phyloP scores from a whole-genome alignment of 1,140 invertebrate genomes.

The Drosophila sproati region DNA sequence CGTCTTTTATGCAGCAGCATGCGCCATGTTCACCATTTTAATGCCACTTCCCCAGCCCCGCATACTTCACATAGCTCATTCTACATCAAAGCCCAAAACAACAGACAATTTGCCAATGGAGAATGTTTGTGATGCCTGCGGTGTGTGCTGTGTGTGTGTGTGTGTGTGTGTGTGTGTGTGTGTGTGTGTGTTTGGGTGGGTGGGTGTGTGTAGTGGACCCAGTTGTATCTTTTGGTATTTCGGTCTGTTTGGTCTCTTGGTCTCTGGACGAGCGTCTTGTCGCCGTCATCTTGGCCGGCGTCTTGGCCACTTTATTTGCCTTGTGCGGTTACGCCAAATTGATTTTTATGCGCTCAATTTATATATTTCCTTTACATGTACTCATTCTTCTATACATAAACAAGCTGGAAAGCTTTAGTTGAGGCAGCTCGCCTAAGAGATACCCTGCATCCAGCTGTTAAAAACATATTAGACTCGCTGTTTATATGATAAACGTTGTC shows the following conservation, averaged over 20 bases:
- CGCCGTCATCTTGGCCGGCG: neutral
- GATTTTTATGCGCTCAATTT: slow-evolving; percentile 80
- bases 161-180: slow-evolving; percentile 14
- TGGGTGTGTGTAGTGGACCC: neutral
- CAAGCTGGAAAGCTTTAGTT: too few species aligned
- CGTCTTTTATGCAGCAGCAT: slow-evolving; percentile 65
- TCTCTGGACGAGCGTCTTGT: slow-evolving; percentile 25
- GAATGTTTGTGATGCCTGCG: slow-evolving; percentile 4
- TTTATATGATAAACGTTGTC: too few species aligned
- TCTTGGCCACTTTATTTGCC: slow-evolving; percentile 58
- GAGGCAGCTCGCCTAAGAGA: too few species aligned
- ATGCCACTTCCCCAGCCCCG: slow-evolving; percentile 8
- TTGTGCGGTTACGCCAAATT: slow-evolving; percentile 77
- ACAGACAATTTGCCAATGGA: slow-evolving; percentile 33
- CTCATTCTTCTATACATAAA: neutral
- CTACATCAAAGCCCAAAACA: slow-evolving; percentile 18
- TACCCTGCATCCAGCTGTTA: too few species aligned
- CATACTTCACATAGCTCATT: neutral
- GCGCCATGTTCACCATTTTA: slow-evolving; percentile 34
- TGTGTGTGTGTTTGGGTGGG: slow-evolving; percentile 3
- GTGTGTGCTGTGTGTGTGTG: neutral
- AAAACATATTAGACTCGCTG: too few species aligned
- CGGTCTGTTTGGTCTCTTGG: slow-evolving; percentile 7
- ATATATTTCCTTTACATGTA: slow-evolving; percentile 54
- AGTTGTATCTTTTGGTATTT: slow-evolving; percentile 9